Conservation (phyloP, 2,113 vertebrate genomes). For the Scomber scombrus region DNA sequence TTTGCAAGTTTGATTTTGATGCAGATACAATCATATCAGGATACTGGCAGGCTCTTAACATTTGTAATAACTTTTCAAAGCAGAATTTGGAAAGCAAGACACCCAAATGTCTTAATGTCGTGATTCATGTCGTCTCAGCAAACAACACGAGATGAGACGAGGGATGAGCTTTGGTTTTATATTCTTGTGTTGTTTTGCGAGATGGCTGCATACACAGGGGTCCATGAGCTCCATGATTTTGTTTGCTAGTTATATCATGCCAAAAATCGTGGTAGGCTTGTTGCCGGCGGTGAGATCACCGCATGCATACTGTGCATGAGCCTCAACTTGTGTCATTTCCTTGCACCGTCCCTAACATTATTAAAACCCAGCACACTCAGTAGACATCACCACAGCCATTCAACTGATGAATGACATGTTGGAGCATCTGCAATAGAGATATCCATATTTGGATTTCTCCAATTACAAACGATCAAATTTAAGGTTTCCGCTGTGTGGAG, state of each 20-base stretch:
- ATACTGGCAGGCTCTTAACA: neutral
- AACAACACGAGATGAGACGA: neutral
- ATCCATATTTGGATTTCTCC: neutral
- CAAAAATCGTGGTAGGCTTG: neutral
- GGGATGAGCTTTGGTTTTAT: neutral
- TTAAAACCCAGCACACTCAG: slow-evolving; percentile 12
- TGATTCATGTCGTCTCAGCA: neutral
- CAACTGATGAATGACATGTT: neutral
- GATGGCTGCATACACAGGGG: slow-evolving; percentile 2
- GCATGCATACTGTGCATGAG: slow-evolving; percentile 2
- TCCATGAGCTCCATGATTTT: slow-evolving; percentile 22
- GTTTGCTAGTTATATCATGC: slow-evolving; percentile 36
- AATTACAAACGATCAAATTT: neutral
- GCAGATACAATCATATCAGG: neutral
- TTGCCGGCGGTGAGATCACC: slow-evolving; percentile 9
- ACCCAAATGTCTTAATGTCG: neutral
- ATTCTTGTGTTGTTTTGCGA: slow-evolving; percentile 18
- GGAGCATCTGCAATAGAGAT: neutral
- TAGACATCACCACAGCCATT: neutral
- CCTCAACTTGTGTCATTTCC: neutral
- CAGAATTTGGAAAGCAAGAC: neutral
- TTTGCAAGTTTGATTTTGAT: neutral
- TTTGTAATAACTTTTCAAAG: neutral
- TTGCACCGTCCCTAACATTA: neutral
- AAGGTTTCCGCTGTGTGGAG: too few species aligned